Percentiles rank a stretch among this genome's conserved stretches.
Evolutionary conservation across 2,113 vertebrate species (phyloP).

Genomic region (Sialia sialis): DNA sequence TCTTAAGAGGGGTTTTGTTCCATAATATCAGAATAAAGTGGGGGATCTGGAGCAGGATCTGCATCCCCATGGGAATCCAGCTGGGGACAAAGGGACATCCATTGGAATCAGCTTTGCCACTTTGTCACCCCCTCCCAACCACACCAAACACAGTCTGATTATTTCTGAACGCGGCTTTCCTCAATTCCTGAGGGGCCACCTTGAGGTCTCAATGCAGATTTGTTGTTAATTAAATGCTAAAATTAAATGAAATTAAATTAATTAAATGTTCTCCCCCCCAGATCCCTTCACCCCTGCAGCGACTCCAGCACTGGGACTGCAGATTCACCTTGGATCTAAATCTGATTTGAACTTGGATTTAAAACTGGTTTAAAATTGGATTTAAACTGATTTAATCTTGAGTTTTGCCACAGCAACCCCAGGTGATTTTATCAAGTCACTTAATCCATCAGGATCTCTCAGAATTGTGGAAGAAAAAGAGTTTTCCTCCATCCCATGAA

Average conservation of each 20-base stretch:
- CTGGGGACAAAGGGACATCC: neutral
- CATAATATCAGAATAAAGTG: fast-evolving
- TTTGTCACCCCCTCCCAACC: fast-evolving
- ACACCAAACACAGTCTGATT: neutral
- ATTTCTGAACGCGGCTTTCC: neutral
- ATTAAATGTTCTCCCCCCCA: neutral
- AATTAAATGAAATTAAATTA: too few species aligned
- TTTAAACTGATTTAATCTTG: neutral
- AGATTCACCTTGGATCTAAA: neutral
- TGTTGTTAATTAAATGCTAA: neutral
- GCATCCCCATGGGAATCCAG: neutral
- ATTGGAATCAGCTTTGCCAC: neutral
- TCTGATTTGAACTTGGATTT: neutral
- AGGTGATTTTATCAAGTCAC: neutral
- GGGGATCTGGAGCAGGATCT: neutral
- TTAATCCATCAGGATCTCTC: neutral
- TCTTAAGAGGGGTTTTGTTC: neutral
- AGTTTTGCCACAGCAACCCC: neutral
- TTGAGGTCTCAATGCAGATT: neutral
- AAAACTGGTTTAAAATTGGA: neutral
- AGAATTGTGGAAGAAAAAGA: neutral
- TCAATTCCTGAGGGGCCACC: neutral
- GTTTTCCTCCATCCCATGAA: neutral
- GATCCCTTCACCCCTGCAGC: neutral
- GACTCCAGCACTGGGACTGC: neutral